Evolutionary conservation across 2,797 vertebrate genomes (phyloP).

Genomic region (Pangasius sanitwongsei): DNA sequence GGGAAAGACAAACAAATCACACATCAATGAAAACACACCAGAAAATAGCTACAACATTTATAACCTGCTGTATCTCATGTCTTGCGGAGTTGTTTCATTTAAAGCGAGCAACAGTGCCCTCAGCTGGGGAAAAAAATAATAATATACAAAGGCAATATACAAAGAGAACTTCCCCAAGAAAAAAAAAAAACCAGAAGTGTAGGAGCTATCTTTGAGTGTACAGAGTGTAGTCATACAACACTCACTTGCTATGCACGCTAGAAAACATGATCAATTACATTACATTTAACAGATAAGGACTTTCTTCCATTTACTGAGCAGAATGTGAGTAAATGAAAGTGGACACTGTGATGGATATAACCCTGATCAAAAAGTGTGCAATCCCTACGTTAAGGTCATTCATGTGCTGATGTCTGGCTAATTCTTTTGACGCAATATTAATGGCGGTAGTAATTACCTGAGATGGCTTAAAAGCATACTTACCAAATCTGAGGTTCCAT

Average conservation of each 20-base stretch:
- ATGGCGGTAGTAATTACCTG: neutral
- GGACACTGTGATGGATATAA: neutral
- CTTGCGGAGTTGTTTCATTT: constrained; percentile 20
- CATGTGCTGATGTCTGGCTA: neutral
- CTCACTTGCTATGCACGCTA: neutral
- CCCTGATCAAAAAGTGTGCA: neutral
- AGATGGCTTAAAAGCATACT: constrained; percentile 7
- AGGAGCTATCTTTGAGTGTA: neutral
- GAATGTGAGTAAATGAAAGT: neutral
- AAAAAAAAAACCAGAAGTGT: neutral
- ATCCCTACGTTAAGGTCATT: neutral
- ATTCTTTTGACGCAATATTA: neutral
- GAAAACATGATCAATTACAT: neutral
- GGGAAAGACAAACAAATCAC: constrained; percentile 43
- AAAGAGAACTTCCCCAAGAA: neutral
- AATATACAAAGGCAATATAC: neutral
- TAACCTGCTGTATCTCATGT: neutral
- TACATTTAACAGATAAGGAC: neutral
- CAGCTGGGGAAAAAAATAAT: constrained; percentile 54
- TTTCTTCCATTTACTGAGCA: neutral
- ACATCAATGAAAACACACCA: constrained; percentile 33
- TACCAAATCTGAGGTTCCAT: constrained; percentile 49
- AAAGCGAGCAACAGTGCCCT: constrained; percentile 70
- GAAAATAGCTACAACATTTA: constrained; percentile 19
- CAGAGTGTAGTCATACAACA: neutral